phyloP scores from a whole-genome alignment of 2,113 vertebrate species.

The Accipiter virgatus region DNA sequence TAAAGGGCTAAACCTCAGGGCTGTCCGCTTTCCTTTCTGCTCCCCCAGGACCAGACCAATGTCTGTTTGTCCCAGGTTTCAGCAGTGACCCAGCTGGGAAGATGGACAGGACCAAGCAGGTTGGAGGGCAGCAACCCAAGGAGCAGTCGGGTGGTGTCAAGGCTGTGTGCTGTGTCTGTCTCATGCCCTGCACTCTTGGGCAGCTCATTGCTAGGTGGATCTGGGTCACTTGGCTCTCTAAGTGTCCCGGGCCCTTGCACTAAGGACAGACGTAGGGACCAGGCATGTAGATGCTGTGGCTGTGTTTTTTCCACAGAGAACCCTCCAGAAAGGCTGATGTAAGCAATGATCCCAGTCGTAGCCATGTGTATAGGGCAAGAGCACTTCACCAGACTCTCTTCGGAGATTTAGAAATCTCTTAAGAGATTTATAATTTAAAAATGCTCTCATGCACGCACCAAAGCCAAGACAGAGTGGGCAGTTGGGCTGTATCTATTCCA shows the following conservation, averaged over 20 bases:
- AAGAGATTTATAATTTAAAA: not conserved
- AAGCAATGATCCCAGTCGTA: not conserved
- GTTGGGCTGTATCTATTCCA: not conserved
- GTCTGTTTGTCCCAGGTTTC: not conserved
- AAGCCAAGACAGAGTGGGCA: not conserved
- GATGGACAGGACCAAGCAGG: not conserved
- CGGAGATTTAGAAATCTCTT: not conserved
- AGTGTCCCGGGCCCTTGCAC: not conserved
- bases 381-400: not conserved
- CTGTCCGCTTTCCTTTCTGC: not conserved
- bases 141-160: not conserved
- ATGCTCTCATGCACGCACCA: rapidly evolving
- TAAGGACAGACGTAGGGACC: not conserved
- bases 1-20: not conserved
- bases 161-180: not conserved
- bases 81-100: not conserved
- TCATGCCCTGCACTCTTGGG: not conserved
- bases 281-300: not conserved
- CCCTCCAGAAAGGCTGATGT: not conserved
- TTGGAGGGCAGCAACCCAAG: not conserved
- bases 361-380: not conserved
- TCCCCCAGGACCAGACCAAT: not conserved
- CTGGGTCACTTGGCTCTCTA: not conserved
- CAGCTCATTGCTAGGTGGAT: not conserved
- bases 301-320: not conserved